These are phyloP conservation scores for Danio choprae DNA, from an alignment of 2,797 vertebrate genomes.

Conservation along the genomic window DNA sequence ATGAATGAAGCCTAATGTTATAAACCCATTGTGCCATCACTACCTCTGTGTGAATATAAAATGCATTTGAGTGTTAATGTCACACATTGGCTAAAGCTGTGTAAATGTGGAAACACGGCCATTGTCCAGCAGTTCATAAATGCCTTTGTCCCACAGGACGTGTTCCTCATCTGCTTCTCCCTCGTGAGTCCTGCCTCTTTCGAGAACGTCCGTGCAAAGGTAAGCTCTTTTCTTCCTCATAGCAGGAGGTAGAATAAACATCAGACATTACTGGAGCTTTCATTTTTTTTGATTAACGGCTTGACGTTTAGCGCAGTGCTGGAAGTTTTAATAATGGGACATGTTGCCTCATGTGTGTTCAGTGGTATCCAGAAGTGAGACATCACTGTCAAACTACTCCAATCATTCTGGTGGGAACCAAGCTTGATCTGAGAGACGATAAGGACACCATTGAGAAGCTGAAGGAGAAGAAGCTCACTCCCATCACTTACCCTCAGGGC, in stretches of 20 bases:
- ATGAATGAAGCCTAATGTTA: background rate
- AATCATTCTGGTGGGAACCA: slow-evolving; percentile 96
- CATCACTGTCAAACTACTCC: slow-evolving; percentile 98
- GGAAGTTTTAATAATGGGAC: background rate
- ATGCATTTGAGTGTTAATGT: background rate
- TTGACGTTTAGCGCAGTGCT: background rate
- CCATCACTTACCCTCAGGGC: slow-evolving; percentile 96
- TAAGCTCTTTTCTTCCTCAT: slow-evolving; percentile 55
- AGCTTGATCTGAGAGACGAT: slow-evolving; percentile 95
- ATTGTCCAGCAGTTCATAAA: background rate
- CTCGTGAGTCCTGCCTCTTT: slow-evolving; percentile 98
- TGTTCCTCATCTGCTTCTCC: slow-evolving; percentile 99
- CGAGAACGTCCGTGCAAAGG: slow-evolving; percentile 97
- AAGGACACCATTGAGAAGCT: slow-evolving; percentile 97
- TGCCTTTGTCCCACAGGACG: slow-evolving; percentile 80
- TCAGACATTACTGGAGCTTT: background rate
- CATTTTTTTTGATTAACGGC: background rate
- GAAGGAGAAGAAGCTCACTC: slow-evolving; percentile 96
- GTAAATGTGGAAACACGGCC: background rate
- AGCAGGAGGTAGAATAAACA: background rate
- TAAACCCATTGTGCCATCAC: no score
- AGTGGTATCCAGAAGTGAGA: slow-evolving; percentile 98
- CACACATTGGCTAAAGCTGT: background rate
- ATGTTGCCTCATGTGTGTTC: slow-evolving; percentile 32
- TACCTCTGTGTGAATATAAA: no score